Base-by-base conservation (phyloP, 2,888 invertebrate species). In the Tipula helvola region DNA sequence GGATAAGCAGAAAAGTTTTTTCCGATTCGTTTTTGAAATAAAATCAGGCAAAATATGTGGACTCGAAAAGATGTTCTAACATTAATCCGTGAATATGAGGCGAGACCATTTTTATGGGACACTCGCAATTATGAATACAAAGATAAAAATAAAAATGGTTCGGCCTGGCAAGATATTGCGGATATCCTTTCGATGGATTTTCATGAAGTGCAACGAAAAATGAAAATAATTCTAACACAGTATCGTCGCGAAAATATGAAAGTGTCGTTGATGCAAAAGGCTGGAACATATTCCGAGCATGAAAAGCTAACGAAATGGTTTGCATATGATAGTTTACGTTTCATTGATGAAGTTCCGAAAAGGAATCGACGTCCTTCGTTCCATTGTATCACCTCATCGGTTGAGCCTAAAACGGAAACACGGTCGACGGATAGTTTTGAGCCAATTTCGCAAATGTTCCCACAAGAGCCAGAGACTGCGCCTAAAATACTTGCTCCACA, bases 161-260 rank as follows among this genome's bases (percentile, higher is more conserved):
- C n/a, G 7, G 84, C 84, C 84, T 84, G 84, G 84, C 36, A 84
- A 36, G 84, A 84, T 84, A 84, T 84, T 84, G 84, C 84, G 13
- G 41, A 84, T 16, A 16, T 84, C n/a, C 41, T 84, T 39, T n/a
- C 84, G 16, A 39, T 84, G 41, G 84, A 84, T 36, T 39, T 36
- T 36, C 41, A 36, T 84, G 84, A 84, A 41, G 41, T 84, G 36
- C 39, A 84, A 13, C 5, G 84, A n/a, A 84, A 84, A 84, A 84
- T 84, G 84, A 84, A 84, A 84, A 84, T 84, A n/a, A 84, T 84
- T 16, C 10, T 84, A n/a, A 84, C 84, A 84, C 84, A 84, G n/a
- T 84, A 39, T 84, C 84, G 84, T 39, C 84, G 84, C 5, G 84
- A 84, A 84, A 84, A 84, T 84, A 84, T 41, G 36, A 84, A 84